Evolutionary conservation across 2,888 invertebrate species (phyloP), one percentile per base, ranked within the genome.

Genomic region (Brenthis daphne): DNA sequence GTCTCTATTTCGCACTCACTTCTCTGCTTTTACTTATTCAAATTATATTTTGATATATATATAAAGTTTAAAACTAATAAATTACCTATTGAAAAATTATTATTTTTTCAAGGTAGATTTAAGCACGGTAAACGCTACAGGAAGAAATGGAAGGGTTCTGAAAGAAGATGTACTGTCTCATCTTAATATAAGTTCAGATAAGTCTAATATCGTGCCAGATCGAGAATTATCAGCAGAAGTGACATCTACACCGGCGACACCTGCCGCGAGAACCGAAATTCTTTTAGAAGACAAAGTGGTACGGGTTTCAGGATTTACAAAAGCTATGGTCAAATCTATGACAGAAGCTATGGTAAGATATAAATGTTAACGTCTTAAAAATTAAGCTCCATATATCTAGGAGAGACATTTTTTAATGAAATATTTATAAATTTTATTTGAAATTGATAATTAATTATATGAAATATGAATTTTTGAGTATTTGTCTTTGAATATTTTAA

Each of bases 311-410:
- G 98, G 98, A 24, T 97, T 98, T 79, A 95, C 95, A 29, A 98
- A 96, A 87, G 97, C 97, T 2, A 99, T 99, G 99, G 95, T 98
- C 68, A 99, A 97, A 89, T 95, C 98, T 0, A 99, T 99, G 99
- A 96, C 97, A 0, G 95, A 95, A 80, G 95, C 98, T 12, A 93
- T 97, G 93, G 96, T 96, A 67, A 54, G 60, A 51, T 33, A 16
- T 53, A 48, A 53, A 8, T 16, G 8, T 6, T 5, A 14, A 53
- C 16, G 5, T 57, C 48, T 37, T 54, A 48, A 29, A 3, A 43
- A 43, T 11, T 43, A 11, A 43, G 8, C 37, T 43, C 37, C 11
- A 11, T 11, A 43, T 8, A 43, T 37, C 37, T 37, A 37, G 37
- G 6, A 37, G 37, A 37, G 8, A 37, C 8, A 37, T 37, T 8